Percentiles rank a stretch among this genome's conserved stretches.
These are phyloP conservation scores for Aegithalos caudatus DNA, from an alignment of 2,113 vertebrate species.

Conservation along the genomic window DNA sequence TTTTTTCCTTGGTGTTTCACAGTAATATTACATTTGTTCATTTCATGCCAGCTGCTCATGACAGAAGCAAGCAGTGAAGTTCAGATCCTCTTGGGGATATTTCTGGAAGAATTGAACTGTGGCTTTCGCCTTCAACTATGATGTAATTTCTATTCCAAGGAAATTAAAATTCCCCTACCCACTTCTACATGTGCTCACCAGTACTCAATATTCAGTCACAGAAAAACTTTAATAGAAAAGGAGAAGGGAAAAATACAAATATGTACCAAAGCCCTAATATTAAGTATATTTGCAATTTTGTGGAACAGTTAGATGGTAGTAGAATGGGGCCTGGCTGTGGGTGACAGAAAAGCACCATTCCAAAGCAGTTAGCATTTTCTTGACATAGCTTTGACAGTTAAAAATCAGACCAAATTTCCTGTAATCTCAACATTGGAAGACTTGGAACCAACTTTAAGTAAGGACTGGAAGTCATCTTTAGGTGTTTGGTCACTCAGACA, in stretches of 20 bases:
- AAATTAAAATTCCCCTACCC: neutral
- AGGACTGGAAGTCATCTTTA: neutral
- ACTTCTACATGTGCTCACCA: neutral
- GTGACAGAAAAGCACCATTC: neutral
- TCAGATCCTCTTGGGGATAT: neutral
- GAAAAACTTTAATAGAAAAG: neutral
- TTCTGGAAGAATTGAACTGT: neutral
- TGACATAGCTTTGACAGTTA: neutral
- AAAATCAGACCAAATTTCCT: neutral
- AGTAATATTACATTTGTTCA: neutral
- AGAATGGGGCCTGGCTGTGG: neutral
- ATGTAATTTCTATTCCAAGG: neutral
- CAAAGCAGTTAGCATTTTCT: neutral
- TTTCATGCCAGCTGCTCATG: neutral
- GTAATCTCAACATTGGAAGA: neutral
- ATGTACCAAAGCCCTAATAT: neutral
- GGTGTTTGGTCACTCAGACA: neutral
- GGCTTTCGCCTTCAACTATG: neutral
- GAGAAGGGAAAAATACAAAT: neutral
- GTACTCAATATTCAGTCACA: neutral
- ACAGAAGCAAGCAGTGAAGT: neutral
- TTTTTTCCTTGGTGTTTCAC: neutral
- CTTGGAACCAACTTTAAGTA: neutral
- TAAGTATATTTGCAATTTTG: neutral
- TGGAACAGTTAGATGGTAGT: neutral